phyloP scores from a whole-genome alignment of 1,140 invertebrate species.

The Heliothis subflexa region DNA sequence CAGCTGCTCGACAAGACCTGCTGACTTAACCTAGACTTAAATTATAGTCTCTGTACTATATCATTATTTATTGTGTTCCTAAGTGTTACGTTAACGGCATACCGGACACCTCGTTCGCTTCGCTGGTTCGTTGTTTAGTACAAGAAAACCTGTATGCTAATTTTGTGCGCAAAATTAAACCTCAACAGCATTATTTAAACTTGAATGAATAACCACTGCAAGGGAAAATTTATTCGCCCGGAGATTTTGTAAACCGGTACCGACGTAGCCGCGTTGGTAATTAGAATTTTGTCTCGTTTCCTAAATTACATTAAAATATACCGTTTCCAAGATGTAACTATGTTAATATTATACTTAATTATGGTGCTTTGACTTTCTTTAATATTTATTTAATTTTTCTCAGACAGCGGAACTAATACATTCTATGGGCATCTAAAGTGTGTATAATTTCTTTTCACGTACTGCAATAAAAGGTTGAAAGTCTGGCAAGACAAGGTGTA shows the following conservation, averaged over 20 bases:
- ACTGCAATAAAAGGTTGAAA: slow-evolving; percentile 5
- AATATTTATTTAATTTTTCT: not conserved
- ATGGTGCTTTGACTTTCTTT: not conserved
- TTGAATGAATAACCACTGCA: slow-evolving; percentile 11
- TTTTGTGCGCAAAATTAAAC: slow-evolving; percentile 31
- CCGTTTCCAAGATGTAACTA: no score
- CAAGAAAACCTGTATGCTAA: slow-evolving; percentile 29
- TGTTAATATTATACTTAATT: no score
- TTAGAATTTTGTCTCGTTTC: not conserved
- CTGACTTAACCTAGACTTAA: no score
- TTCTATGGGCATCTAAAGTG: not conserved
- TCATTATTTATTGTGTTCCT: not conserved
- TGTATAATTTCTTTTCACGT: slow-evolving; percentile 4
- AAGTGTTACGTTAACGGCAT: slow-evolving; percentile 22
- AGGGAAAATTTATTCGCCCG: slow-evolving; percentile 14
- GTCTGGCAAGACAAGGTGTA: slow-evolving; percentile 27
- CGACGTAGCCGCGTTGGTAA: no score
- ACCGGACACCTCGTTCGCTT: slow-evolving; percentile 36
- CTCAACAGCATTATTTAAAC: slow-evolving; percentile 37
- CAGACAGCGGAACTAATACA: not conserved
- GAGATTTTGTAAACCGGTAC: not conserved
- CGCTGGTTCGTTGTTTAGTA: slow-evolving; percentile 19
- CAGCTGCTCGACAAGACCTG: no score
- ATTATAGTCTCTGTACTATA: not conserved
- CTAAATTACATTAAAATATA: not conserved